These are phyloP conservation scores for Colletes latitarsis DNA, from an alignment of 1,140 invertebrate genomes.

Conservation along the genomic window DNA sequence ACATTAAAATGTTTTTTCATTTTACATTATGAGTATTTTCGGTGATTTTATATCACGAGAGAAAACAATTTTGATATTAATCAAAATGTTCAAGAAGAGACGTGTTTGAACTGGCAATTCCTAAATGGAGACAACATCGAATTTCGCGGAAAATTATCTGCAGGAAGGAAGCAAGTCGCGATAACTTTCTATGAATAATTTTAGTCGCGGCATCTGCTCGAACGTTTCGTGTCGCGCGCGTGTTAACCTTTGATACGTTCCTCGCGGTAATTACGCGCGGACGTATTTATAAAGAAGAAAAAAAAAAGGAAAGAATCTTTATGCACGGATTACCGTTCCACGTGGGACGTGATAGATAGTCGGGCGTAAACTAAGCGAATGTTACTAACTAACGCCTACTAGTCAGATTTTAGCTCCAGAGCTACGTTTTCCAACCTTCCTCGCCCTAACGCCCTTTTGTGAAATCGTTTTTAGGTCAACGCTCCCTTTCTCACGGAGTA, in stretches of 20 bases:
- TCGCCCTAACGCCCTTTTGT: too few species aligned
- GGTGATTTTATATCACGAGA: too few species aligned
- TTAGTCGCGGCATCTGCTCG: background rate
- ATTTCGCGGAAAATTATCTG: background rate
- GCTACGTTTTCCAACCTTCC: too few species aligned
- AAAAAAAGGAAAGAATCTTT: background rate
- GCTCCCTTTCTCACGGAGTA: too few species aligned
- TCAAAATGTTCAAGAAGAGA: too few species aligned
- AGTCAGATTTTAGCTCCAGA: background rate
- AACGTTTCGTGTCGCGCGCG: background rate
- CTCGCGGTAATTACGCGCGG: constrained; percentile 33
- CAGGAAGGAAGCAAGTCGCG: background rate
- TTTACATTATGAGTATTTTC: too few species aligned
- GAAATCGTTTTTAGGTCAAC: too few species aligned
- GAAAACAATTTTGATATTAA: too few species aligned
- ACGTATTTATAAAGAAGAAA: background rate
- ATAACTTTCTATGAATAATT: constrained; percentile 22
- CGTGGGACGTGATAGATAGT: constrained; percentile 32
- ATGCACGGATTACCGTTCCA: constrained; percentile 21
- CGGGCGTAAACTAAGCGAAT: constrained; percentile 20
- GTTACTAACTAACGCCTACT: constrained; percentile 21
- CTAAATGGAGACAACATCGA: background rate
- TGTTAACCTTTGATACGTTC: constrained; percentile 33
- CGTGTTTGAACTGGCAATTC: too few species aligned
- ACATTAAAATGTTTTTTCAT: too few species aligned